Base-by-base conservation (phyloP, 23 tunicate species). In the Pegea sp. region DNA sequence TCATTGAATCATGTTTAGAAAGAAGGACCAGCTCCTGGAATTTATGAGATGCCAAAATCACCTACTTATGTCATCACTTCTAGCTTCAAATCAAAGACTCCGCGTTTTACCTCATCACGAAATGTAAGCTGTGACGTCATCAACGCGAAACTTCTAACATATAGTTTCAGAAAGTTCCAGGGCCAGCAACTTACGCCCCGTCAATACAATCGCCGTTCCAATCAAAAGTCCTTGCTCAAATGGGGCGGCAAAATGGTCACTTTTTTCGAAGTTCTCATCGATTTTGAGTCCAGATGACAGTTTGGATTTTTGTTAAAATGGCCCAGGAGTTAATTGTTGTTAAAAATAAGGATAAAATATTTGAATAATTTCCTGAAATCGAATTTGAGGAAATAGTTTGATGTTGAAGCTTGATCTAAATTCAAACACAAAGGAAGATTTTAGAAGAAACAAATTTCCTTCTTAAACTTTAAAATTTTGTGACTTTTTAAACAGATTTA, bases 1-100 rank as follows among this genome's bases (percentile, higher is more conserved):
- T 13, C 59, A 54, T 26, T 8, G 7, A 8, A 24, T 26, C 42
- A n/a, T 26, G 8, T 18, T 66, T 59, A 78, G 92, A 78, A 78
- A 78, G 78, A 64, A 33, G 92, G 92, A 1, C 92, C 92, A 6
- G 78, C 92, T 6, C 92, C 92, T 0, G 92, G 92, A 24, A 24
- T 33, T 31, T 78, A 78, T 57, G 69, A 78, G 16, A 19, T 64
- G 31, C 54, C 54, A 26, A 66, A 23, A n/a, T 42, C 60, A 20
- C 68, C 62, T 5, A n/a, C n/a, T n/a, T n/a, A n/a, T n/a, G 53
- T 18, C 3, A 64, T 78, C 11, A 63, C 92, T 4, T 78, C 92
- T 0, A 70, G 92, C 33, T 78, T 78, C 34, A 74, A 71, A 54
- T 78, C 92, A 16, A 59, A 73, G 43, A 70, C 67, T 34, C 92